phyloP scores from a whole-genome alignment of 2,113 vertebrate species.

The Pseudorectes ferrugineus region DNA sequence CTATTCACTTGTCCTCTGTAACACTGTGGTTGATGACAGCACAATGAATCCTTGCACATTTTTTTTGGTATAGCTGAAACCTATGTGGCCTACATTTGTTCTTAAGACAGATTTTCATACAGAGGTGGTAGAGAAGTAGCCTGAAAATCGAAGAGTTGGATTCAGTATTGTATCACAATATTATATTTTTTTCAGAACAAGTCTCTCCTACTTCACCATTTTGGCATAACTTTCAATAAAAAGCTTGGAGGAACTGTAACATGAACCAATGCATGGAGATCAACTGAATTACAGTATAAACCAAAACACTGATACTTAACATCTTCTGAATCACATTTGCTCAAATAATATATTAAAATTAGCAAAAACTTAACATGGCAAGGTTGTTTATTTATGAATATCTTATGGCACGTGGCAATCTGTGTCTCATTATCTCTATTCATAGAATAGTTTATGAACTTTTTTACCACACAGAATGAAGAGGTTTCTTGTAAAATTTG shows the following conservation, averaged over 20 bases:
- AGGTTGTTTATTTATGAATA: not conserved
- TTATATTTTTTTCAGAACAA: not conserved
- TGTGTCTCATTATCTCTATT: not conserved
- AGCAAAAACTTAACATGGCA: not conserved
- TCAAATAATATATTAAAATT: not conserved
- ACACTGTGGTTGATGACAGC: not conserved
- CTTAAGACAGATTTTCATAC: not conserved
- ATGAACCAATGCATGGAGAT: not conserved
- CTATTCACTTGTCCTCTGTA: not conserved
- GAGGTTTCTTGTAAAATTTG: not conserved
- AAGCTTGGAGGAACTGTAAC: not conserved
- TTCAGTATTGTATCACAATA: not conserved
- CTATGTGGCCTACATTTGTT: not conserved
- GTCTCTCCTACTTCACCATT: not conserved
- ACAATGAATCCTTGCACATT: not conserved
- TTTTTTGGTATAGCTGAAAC: not conserved
- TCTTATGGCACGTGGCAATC: not conserved
- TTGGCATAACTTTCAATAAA: not conserved
- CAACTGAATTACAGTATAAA: not conserved
- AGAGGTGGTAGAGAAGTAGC: not conserved
- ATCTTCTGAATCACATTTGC: not conserved
- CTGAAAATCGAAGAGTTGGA: not conserved
- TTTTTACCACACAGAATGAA: not conserved
- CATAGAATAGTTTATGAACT: not conserved
- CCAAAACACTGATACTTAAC: not conserved